Conservation (phyloP, 1,140 invertebrate genomes). For the Scaptodrosophila lebanonensis region DNA sequence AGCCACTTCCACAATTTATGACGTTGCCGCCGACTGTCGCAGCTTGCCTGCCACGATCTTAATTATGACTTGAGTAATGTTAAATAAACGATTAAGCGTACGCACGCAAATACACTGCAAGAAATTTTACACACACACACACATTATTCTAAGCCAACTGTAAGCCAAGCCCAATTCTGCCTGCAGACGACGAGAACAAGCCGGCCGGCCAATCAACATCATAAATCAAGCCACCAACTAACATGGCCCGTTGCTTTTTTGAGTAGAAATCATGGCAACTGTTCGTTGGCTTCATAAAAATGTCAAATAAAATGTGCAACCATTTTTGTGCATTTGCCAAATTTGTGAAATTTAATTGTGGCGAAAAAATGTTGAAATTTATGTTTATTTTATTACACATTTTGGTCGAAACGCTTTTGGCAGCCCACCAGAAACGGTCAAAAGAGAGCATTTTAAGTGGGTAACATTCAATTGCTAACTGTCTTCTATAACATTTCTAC, state of each 20-base stretch:
- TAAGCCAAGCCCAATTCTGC: slow-evolving; percentile 16
- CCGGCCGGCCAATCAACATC: slow-evolving; percentile 52
- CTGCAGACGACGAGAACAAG: too few species aligned
- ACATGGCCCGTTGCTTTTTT: slow-evolving; percentile 13
- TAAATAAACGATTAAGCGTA: slow-evolving; percentile 73
- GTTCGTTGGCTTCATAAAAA: slow-evolving; percentile 49
- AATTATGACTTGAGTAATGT: slow-evolving; percentile 74
- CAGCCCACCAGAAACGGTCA: slow-evolving; percentile 36
- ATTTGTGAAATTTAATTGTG: slow-evolving; percentile 72
- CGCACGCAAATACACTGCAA: slow-evolving; percentile 67
- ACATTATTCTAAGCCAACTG: not conserved
- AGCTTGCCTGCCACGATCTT: slow-evolving; percentile 63
- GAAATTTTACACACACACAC: slow-evolving; percentile 15
- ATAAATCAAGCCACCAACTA: slow-evolving; percentile 51
- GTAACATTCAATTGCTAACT: too few species aligned
- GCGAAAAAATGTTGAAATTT: slow-evolving; percentile 59
- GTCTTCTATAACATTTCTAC: slow-evolving; percentile 26
- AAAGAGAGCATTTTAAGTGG: slow-evolving; percentile 28
- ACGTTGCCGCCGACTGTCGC: slow-evolving; percentile 32
- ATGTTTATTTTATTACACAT: slow-evolving; percentile 66
- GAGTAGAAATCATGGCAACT: slow-evolving; percentile 23
- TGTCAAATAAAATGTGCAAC: slow-evolving; percentile 67
- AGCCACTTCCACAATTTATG: slow-evolving; percentile 75
- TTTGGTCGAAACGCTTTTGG: slow-evolving; percentile 39
- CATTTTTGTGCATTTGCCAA: slow-evolving; percentile 73